phyloP scores from a whole-genome alignment of 2,797 vertebrate species.

The Danio kyathit region DNA sequence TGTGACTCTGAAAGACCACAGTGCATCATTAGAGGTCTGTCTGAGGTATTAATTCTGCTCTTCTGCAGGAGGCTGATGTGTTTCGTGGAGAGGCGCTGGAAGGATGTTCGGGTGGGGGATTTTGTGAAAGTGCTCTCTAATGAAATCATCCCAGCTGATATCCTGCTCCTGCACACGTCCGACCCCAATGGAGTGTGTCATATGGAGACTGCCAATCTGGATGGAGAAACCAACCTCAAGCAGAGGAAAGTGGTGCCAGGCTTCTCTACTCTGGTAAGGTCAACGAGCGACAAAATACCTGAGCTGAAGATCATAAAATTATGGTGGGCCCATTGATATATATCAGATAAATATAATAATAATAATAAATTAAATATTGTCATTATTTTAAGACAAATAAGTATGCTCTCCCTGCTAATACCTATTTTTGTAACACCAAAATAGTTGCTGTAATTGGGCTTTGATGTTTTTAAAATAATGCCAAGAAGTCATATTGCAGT shows the following conservation, averaged over 20 bases:
- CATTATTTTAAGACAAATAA: too few species aligned
- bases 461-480: too few species aligned
- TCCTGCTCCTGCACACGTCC: constrained; percentile 89
- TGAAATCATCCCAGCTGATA: constrained; percentile 91
- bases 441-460: too few species aligned
- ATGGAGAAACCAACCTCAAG: constrained; percentile 96
- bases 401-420: too few species aligned
- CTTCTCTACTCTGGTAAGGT: constrained; percentile 78
- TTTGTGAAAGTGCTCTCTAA: constrained; percentile 90
- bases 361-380: too few species aligned
- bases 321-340: neutral
- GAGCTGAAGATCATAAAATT: neutral
- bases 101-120: constrained; percentile 91
- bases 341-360: too few species aligned
- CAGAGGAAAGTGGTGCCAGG: constrained; percentile 84
- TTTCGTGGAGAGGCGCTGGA: constrained; percentile 87
- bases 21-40: neutral
- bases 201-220: constrained; percentile 91
- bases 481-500: too few species aligned
- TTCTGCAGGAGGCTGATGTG: constrained; percentile 75
- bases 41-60: constrained; percentile 24
- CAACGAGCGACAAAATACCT: neutral
- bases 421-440: too few species aligned
- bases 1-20: neutral
- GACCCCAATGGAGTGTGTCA: constrained; percentile 87